These are phyloP conservation scores for Albula goreensis DNA, from an alignment of 2,113 vertebrate genomes.

Conservation along the genomic window DNA sequence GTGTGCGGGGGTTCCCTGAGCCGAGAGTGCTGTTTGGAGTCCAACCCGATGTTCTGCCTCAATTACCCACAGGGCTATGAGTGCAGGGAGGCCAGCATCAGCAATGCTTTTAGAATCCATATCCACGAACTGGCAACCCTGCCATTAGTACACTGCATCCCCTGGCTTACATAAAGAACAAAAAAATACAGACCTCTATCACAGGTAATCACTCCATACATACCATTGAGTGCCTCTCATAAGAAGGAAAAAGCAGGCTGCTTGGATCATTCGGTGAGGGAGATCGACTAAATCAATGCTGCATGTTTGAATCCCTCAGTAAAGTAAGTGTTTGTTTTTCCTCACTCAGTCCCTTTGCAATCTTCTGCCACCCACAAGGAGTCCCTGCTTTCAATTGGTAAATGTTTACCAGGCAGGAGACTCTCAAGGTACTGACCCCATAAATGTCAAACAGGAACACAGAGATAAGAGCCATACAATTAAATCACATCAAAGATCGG, in stretches of 20 bases:
- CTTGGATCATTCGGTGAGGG: background rate
- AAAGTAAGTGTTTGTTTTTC: background rate
- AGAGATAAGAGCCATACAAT: slow-evolving; percentile 20
- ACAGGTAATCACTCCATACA: background rate
- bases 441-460: slow-evolving; percentile 3
- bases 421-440: background rate
- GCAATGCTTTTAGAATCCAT: background rate
- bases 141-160: background rate
- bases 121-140: background rate
- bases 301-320: background rate
- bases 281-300: background rate
- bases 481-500: background rate
- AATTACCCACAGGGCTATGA: background rate
- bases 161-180: too few species aligned
- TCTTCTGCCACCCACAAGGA: background rate
- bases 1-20: background rate
- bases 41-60: background rate
- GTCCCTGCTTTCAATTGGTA: background rate
- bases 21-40: background rate
- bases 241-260: too few species aligned
- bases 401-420: background rate
- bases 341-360: background rate
- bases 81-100: background rate
- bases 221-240: background rate
- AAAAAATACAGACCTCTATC: background rate